Evolutionary conservation across 2,113 vertebrate species (phyloP).

Genomic region (Thryonomys swinderianus): DNA sequence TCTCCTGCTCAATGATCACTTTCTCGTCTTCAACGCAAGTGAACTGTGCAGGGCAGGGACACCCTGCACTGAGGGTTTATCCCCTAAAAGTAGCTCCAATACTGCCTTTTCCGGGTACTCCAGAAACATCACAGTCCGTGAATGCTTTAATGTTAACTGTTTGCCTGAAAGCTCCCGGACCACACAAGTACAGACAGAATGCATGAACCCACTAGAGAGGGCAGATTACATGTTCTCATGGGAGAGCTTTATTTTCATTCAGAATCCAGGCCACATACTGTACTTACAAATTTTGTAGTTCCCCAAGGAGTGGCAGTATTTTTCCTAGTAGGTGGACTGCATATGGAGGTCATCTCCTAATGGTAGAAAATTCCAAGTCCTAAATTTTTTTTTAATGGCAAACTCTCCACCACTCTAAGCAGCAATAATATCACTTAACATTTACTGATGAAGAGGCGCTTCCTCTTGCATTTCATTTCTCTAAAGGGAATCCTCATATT

Average conservation of each 20-base stretch:
- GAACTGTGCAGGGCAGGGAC: not conserved
- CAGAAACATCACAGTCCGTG: not conserved
- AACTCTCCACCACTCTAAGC: not conserved
- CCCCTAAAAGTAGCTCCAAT: not conserved
- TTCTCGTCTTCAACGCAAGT: not conserved
- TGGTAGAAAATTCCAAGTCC: not conserved
- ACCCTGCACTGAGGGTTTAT: not conserved
- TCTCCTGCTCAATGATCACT: not conserved
- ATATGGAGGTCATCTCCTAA: not conserved
- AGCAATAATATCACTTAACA: not conserved
- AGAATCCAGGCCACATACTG: not conserved
- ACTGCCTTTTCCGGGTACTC: not conserved
- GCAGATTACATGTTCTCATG: not conserved
- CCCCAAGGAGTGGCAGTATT: not conserved
- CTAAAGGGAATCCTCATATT: not conserved
- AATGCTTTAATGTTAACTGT: not conserved
- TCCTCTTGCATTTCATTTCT: not conserved
- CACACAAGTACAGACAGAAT: not conserved
- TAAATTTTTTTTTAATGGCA: not conserved
- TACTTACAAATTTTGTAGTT: not conserved
- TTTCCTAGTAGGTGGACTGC: not conserved
- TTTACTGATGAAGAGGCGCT: not conserved
- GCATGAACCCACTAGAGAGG: not conserved
- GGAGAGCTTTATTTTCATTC: not conserved
- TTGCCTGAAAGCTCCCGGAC: not conserved